A percentile compares a stretch with the other conserved stretches of the same genome.
Evolutionary conservation across 2,113 vertebrate genomes (phyloP).

Genomic region (Pangasianodon gigas): DNA sequence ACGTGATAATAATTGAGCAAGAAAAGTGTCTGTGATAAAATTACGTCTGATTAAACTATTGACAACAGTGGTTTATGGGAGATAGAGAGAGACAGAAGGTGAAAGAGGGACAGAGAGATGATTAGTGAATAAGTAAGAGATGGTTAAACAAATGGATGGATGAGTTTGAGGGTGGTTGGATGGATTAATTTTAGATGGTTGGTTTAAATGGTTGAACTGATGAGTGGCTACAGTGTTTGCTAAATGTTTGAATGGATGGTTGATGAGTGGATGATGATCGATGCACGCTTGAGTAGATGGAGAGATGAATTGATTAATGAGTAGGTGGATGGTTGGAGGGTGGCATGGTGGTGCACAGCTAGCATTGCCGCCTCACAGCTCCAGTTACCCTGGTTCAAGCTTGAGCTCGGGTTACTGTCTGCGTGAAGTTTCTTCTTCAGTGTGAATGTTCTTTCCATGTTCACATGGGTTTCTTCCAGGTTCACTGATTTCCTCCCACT

Average conservation of each 20-base stretch:
- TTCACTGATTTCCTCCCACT: background rate
- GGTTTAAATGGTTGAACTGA: background rate
- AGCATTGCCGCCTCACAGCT: background rate
- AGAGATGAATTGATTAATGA: background rate
- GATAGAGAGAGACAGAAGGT: background rate
- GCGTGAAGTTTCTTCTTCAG: background rate
- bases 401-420: background rate
- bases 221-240: background rate
- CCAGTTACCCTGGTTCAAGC: background rate
- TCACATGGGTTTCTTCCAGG: background rate
- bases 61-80: slow-evolving; percentile 19
- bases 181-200: background rate
- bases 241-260: background rate
- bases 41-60: slow-evolving; percentile 38
- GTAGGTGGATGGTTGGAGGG: background rate
- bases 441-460: background rate
- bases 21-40: slow-evolving; percentile 37
- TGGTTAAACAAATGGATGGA: background rate
- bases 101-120: background rate
- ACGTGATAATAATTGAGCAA: slow-evolving; percentile 41
- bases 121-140: background rate
- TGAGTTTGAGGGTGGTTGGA: background rate
- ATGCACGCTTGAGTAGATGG: background rate
- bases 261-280: background rate
- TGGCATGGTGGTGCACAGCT: background rate